These are phyloP conservation scores for Progne subis DNA, from an alignment of 2,113 vertebrate genomes.

Conservation along the genomic window DNA sequence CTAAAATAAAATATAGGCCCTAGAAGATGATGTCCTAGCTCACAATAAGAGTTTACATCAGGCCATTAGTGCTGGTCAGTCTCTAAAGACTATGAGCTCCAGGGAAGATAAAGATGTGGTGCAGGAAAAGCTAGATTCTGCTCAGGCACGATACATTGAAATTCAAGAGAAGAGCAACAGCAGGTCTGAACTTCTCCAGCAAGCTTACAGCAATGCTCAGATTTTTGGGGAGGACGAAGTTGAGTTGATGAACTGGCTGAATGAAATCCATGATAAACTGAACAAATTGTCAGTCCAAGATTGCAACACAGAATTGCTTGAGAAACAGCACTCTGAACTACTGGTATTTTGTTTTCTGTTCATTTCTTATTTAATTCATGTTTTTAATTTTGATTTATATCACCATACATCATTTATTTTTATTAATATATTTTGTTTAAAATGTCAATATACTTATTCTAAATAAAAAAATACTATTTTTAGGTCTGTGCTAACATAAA, in stretches of 20 bases:
- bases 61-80: conserved; percentile 89
- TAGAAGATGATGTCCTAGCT: conserved; percentile 92
- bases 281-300: conserved; percentile 85
- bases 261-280: conserved; percentile 85
- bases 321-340: conserved; percentile 87
- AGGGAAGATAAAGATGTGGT: conserved; percentile 94
- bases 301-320: conserved; percentile 81
- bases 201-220: conserved; percentile 93
- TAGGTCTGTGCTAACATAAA: background rate
- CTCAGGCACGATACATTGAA: conserved; percentile 88
- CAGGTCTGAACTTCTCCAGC: conserved; percentile 88
- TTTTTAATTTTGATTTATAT: conserved; percentile 22
- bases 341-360: conserved; percentile 85
- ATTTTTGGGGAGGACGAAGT: conserved; percentile 97
- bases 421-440: background rate
- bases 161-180: conserved; percentile 90
- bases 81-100: conserved; percentile 88
- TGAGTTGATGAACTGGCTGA: conserved; percentile 96
- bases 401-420: background rate
- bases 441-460: background rate
- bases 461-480: background rate
- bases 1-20: conserved; percentile 78
- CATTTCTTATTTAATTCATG: conserved; percentile 53
- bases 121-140: conserved; percentile 89
- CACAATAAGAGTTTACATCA: conserved; percentile 91